Conservation (phyloP, 2,797 vertebrate species). For the Aulostomus chinensis region DNA sequence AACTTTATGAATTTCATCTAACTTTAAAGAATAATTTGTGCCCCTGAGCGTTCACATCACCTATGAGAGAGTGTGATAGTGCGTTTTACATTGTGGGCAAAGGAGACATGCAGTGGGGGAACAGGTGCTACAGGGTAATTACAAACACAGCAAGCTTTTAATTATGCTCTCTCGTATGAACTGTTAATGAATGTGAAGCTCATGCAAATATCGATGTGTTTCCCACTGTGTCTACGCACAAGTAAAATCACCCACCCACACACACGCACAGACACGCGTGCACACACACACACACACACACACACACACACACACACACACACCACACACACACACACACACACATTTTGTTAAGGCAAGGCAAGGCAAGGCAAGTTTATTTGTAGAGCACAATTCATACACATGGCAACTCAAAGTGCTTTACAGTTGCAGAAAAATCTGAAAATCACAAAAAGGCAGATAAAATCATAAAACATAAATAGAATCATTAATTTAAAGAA, state of each 20-base stretch:
- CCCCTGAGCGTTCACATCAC: conserved; percentile 41
- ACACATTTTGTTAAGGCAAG: no score
- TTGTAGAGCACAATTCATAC: no score
- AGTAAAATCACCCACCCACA: conserved; percentile 6
- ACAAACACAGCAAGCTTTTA: conserved; percentile 79
- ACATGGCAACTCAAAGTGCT: no score
- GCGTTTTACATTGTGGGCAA: conserved; percentile 44
- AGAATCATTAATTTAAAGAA: no score
- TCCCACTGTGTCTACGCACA: conserved; percentile 45
- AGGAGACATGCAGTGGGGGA: conserved; percentile 43
- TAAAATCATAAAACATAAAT: no score
- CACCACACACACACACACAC: no score
- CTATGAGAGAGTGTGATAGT: conserved; percentile 27
- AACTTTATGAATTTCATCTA: conserved; percentile 58
- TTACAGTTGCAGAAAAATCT: no score
- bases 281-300: conserved; percentile 4
- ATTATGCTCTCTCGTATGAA: conserved; percentile 73
- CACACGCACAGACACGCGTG: no score
- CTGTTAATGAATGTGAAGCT: conserved; percentile 74
- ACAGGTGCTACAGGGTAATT: conserved; percentile 76
- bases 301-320: conserved; percentile 24
- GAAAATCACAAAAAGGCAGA: no score
- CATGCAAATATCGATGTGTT: conserved; percentile 53
- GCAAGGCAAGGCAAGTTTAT: no score
- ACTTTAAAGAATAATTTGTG: conserved; percentile 58